Evolutionary conservation across 2,888 invertebrate genomes (phyloP).

Genomic region (Panzeria rudis): DNA sequence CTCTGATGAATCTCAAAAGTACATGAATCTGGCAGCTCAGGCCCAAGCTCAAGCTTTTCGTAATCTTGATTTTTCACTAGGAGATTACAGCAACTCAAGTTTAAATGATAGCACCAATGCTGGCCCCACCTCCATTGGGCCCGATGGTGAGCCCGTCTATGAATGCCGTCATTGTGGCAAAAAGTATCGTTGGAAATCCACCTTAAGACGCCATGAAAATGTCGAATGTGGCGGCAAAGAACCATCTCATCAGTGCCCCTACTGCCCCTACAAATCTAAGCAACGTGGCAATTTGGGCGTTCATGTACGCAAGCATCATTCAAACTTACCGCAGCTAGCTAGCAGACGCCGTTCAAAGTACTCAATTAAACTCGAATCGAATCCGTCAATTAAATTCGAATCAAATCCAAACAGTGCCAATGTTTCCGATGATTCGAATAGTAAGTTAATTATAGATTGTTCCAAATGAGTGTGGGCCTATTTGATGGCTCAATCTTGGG

Average conservation of each 20-base stretch:
- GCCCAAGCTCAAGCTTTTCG: slow-evolving; percentile 75
- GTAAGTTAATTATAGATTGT: slow-evolving; percentile 79
- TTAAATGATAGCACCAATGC: slow-evolving; percentile 72
- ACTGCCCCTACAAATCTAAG: slow-evolving; percentile 90
- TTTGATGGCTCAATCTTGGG: slow-evolving; percentile 62
- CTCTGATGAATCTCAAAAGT: slow-evolving; percentile 79
- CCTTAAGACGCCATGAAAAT: slow-evolving; percentile 91
- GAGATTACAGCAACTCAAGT: slow-evolving; percentile 76
- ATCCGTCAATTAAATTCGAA: slow-evolving; percentile 77
- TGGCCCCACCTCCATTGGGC: slow-evolving; percentile 86
- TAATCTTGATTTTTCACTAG: slow-evolving; percentile 80
- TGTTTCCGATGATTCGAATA: slow-evolving; percentile 79
- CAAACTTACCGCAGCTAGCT: slow-evolving; percentile 80
- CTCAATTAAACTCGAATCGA: slow-evolving; percentile 77
- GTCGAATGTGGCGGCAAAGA: slow-evolving; percentile 93
- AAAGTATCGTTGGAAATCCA: slow-evolving; percentile 93
- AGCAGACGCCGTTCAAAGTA: slow-evolving; percentile 82
- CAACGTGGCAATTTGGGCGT: slow-evolving; percentile 92
- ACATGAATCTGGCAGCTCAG: slow-evolving; percentile 78
- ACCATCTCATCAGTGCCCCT: slow-evolving; percentile 90
- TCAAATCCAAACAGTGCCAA: slow-evolving; percentile 74
- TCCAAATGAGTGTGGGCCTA: slow-evolving; percentile 76
- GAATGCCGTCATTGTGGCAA: slow-evolving; percentile 91
- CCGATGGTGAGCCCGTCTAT: slow-evolving; percentile 80
- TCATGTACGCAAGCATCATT: slow-evolving; percentile 90